Evolutionary conservation across 2,113 vertebrate genomes (phyloP).

Genomic region (Scomber japonicus): DNA sequence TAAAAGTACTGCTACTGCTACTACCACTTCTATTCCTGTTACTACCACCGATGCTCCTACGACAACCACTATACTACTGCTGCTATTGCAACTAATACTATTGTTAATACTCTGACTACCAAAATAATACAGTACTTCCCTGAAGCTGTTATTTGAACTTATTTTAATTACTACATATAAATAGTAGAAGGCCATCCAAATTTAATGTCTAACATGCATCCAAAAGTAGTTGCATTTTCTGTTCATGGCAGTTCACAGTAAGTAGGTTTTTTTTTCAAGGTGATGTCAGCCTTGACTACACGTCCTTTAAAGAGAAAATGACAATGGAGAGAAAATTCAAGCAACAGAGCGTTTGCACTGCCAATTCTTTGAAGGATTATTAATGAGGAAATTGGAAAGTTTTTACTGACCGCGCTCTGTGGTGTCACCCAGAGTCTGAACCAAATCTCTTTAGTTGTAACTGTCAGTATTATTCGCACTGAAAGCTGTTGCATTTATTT

Average conservation of each 20-base stretch:
- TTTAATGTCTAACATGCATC: too few relatives aligned
- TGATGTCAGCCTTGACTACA: not conserved
- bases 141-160: too few relatives aligned
- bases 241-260: not conserved
- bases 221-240: not conserved
- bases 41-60: constrained; percentile 5
- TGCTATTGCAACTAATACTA: not conserved
- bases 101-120: not conserved
- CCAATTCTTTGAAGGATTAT: not conserved
- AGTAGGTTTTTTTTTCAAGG: too few relatives aligned
- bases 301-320: not conserved
- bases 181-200: too few relatives aligned
- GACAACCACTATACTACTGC: not conserved
- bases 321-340: not conserved
- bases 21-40: constrained; percentile 22
- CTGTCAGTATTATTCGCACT: constrained; percentile 1
- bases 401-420: not conserved
- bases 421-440: not conserved
- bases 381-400: not conserved
- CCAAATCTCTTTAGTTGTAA: not conserved
- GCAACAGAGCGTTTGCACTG: not conserved
- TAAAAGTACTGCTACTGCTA: constrained; percentile 28
- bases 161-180: too few relatives aligned
- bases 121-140: too few relatives aligned
- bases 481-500: not conserved